Evolutionary conservation across 30 jellyfish, hydroid and myxozoan species (phyloP), one percentile per base, ranked within the genome.

Genomic region (Aurelia sp.): DNA sequence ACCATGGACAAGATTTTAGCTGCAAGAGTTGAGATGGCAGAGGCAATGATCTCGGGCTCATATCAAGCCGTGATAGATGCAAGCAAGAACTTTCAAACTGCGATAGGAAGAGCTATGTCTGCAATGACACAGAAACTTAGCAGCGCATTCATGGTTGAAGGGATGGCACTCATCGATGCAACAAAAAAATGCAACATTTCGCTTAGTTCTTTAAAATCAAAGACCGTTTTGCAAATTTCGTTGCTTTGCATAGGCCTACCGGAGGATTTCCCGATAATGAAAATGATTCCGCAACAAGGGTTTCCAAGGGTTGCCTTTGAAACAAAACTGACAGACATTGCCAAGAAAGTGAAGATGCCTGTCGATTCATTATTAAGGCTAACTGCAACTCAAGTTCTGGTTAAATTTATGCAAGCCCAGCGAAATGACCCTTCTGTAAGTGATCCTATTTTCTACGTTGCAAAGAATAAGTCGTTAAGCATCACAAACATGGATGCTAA

Each of bases 211-310:
- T 11, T 81, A 16, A 66, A 55, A 58, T 41, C 19, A 53, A 82
- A 30, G 62, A 17, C 91, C 33, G 3, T 82, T 50, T 1, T 82
- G n/a, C 91, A 82, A 22, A 40, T 82, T 33, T 27, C 78, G 4
- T 57, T 82, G 58, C 62, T 23, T 12, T 82, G 91, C 40, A 6
- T 71, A 9, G 76, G 83, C 15, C 21, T 70, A n/a, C 91, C 91
- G 6, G 91, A 71, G 5, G 79, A 82, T 44, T 82, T 82, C 53
- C 91, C 91, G n/a, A 0, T 82, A 10, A 48, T 81, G 11, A 44
- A 55, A 11, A 23, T 66, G 13, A 35, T 68, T 15, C 85, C 91
- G 1, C 16, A 20, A 23, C 53, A 51, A 2, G 21, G 53, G 31
- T 35, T 67, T 47, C 91, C 83, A 5, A 62, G 2, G 37, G 78